phyloP scores from a whole-genome alignment of 2,113 vertebrate species.

The Halichoerus grypus region DNA sequence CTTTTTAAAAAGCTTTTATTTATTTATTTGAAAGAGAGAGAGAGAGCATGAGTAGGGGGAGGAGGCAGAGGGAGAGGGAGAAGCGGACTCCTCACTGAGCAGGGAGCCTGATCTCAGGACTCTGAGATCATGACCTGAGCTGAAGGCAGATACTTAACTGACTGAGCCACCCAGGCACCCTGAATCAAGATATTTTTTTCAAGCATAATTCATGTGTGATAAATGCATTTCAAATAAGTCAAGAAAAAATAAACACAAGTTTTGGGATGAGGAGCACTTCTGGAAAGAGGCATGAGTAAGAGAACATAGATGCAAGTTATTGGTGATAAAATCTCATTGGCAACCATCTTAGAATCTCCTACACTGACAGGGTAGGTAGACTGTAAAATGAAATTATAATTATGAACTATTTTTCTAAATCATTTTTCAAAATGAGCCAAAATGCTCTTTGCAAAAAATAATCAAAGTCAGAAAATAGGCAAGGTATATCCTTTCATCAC shows the following conservation, averaged over 20 bases:
- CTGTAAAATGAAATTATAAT: neutral
- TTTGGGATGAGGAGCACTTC: neutral
- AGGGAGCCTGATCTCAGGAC: no score
- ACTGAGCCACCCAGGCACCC: no score
- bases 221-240: neutral
- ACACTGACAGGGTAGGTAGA: neutral
- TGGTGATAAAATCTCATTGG: neutral
- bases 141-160: no score
- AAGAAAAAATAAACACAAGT: neutral
- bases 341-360: neutral
- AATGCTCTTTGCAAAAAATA: neutral
- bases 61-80: no score
- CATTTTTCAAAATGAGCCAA: neutral
- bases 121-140: no score
- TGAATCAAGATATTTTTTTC: neutral
- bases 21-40: no score
- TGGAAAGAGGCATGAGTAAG: neutral
- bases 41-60: no score
- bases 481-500: neutral
- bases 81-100: no score
- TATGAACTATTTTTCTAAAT: neutral
- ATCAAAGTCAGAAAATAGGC: neutral
- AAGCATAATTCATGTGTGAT: neutral
- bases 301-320: neutral
- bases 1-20: no score